Evolutionary conservation across 2,113 vertebrate species (phyloP).

Genomic region (Phoxinus phoxinus): DNA sequence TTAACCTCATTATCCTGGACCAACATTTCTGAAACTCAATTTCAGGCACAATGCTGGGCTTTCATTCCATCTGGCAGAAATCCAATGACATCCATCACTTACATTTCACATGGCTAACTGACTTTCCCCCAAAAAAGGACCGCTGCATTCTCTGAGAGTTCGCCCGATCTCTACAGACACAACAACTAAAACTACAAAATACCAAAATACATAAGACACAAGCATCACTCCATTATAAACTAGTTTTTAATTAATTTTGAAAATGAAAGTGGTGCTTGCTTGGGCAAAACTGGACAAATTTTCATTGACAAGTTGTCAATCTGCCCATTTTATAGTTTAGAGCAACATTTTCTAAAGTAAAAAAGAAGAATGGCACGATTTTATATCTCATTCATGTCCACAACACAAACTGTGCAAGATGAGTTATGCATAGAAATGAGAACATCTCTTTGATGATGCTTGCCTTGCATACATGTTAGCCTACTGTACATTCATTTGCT

Average conservation of each 20-base stretch:
- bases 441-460: not conserved
- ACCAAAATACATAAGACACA: not conserved
- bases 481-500: not conserved
- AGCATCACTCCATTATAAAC: not conserved
- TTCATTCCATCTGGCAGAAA: conserved; percentile 38
- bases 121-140: conserved; percentile 16
- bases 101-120: conserved; percentile 36
- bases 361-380: not conserved
- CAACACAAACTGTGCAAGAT: too few species aligned
- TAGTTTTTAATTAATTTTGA: not conserved
- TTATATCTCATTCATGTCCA: not conserved
- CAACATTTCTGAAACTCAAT: conserved; percentile 33
- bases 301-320: not conserved
- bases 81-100: conserved; percentile 32
- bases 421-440: too few species aligned
- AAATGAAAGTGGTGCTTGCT: too few species aligned
- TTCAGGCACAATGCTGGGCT: conserved; percentile 39
- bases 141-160: not conserved
- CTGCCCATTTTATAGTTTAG: not conserved
- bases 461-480: not conserved
- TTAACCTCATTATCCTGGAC: conserved; percentile 22
- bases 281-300: too few species aligned
- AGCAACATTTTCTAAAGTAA: not conserved
- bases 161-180: not conserved
- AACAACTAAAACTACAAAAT: not conserved